phyloP scores from a whole-genome alignment of 1,140 invertebrate species.

The Orussus abietinus region DNA sequence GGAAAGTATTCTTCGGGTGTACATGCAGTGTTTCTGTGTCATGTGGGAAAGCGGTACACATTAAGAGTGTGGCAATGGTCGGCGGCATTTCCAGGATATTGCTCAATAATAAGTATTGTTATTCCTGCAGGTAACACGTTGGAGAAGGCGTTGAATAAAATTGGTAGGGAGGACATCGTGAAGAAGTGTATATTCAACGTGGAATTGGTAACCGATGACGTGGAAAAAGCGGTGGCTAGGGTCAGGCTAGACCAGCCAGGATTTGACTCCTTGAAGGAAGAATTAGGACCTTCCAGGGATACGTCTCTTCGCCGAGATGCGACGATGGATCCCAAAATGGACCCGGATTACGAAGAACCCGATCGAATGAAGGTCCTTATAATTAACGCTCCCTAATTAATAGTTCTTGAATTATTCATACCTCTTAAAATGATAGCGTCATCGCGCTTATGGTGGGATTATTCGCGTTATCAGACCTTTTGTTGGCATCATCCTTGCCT shows the following conservation, averaged over 20 bases:
- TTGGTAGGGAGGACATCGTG: conserved; percentile 89
- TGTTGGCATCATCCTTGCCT: too few relatives aligned
- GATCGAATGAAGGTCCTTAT: conserved; percentile 46
- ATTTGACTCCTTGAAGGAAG: conserved; percentile 71
- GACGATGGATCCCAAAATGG: conserved; percentile 64
- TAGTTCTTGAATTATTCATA: too few relatives aligned
- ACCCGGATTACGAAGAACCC: conserved; percentile 63
- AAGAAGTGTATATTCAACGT: conserved; percentile 85
- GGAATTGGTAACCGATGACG: conserved; percentile 73
- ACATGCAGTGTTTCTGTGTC: too few relatives aligned
- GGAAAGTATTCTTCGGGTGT: too few relatives aligned
- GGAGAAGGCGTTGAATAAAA: conserved; percentile 83
- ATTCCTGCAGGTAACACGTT: conserved; percentile 70
- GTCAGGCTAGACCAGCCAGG: conserved; percentile 72
- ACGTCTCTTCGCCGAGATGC: conserved; percentile 60
- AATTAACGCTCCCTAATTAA: too few relatives aligned
- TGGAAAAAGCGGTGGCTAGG: conserved; percentile 74
- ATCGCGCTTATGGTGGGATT: too few relatives aligned
- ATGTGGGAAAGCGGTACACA: too few relatives aligned
- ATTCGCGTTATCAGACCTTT: too few relatives aligned
- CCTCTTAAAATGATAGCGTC: too few relatives aligned
- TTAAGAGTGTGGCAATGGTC: too few relatives aligned
- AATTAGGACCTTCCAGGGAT: conserved; percentile 64
- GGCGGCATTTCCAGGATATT: too few relatives aligned
- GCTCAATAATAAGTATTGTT: conserved; percentile 7